Base-by-base conservation (phyloP, 1,140 invertebrate genomes). In the Drosophila kanapiae region DNA sequence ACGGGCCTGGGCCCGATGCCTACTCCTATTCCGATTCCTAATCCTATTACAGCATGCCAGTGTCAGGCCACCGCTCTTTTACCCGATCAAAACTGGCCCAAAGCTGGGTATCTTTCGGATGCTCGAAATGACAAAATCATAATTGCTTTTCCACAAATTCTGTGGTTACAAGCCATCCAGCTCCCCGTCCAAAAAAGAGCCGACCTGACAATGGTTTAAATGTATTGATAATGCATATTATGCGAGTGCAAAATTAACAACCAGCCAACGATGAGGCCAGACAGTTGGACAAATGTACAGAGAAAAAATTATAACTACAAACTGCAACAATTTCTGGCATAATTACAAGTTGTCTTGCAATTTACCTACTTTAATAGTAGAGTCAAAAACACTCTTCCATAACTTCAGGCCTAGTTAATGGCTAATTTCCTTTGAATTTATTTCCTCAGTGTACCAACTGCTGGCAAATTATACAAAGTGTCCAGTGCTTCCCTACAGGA, bases 181-280 rank as follows among this genome's bases (percentile, higher is more conserved):
- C 16, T 40, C 43, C 48, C 45, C 27, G 53, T 14, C 59, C 67
- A 40, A 60, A 60, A 80, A 47, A 51, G 37, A 31, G 14, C 8
- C 58, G 42, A 65, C 40, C 75, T 85, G 82, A 86, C 82, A 86
- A 81, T 86, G 82, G 85, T 90, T 90, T 88, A 81, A 88, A 90
- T 88, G 78, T 90, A 90, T 88, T 90, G 85, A 90, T 88, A 88
- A 88, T 88, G 85, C 81, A 88, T 84, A 85, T 79, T 85, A 85
- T 81, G 78, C 70, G 67, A 88, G 75, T 90, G 71, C 82, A 67
- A 80, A 86, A 86, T 86, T 86, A 86, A 86, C 82, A 79, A 38
- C 58, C 75, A 70, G 23, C 62, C 27, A 68, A 35, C 63, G 35
- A 54, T 33, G 33, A 74, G 62, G 54, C 43, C 77, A 75, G 58